Percentiles rank a stretch among this genome's conserved stretches.
phyloP scores from a whole-genome alignment of 1,140 invertebrate species.

The Nomia melanderi region DNA sequence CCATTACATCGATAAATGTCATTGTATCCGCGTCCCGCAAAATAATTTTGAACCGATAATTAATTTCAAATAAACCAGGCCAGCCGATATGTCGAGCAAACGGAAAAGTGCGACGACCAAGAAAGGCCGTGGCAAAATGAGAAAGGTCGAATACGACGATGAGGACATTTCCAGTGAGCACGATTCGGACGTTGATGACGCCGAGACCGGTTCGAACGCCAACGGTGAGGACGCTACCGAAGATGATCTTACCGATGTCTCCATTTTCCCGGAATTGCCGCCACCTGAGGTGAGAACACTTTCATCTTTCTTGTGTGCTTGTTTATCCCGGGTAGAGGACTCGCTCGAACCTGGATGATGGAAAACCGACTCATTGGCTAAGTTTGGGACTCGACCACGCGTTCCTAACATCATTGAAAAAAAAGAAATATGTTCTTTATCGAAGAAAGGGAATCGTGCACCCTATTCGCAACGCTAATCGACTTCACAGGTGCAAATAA shows the following conservation, averaged over 20 bases:
- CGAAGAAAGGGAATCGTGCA: neutral
- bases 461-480: neutral
- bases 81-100: constrained; percentile 71
- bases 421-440: neutral
- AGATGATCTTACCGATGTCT: constrained; percentile 72
- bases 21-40: constrained; percentile 34
- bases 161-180: constrained; percentile 79
- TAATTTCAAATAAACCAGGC: neutral
- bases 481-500: neutral
- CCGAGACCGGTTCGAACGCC: constrained; percentile 70
- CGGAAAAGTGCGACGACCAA: constrained; percentile 70
- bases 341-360: neutral
- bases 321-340: constrained; percentile 6
- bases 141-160: constrained; percentile 78
- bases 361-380: neutral
- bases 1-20: constrained; percentile 73
- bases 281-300: constrained; percentile 73
- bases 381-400: neutral
- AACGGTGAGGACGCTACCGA: constrained; percentile 75
- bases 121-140: constrained; percentile 74
- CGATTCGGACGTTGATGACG: constrained; percentile 77
- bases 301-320: constrained; percentile 29
- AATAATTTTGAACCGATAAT: neutral
- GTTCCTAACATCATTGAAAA: too few species aligned
- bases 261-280: constrained; percentile 74